Evolutionary conservation across 2,888 invertebrate genomes (phyloP).

Genomic region (Drosophila buzzatii): DNA sequence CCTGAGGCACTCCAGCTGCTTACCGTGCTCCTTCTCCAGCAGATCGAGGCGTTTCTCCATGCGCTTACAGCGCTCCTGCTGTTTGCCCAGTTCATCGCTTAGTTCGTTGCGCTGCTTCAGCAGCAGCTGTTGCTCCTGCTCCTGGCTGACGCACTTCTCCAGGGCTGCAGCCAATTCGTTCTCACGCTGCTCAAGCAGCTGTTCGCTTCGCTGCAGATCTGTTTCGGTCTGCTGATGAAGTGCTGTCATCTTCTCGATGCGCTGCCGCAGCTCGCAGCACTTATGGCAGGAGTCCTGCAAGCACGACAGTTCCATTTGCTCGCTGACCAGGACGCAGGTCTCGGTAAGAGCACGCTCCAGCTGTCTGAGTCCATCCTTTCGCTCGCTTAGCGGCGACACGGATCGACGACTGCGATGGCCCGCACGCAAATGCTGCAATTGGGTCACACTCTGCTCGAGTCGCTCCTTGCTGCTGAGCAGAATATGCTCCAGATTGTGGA

Average conservation of each 20-base stretch:
- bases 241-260: slow-evolving; percentile 86
- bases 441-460: slow-evolving; percentile 89
- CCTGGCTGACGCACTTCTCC: slow-evolving; percentile 83
- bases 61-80: slow-evolving; percentile 89
- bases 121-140: slow-evolving; percentile 83
- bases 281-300: slow-evolving; percentile 87
- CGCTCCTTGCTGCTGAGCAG: slow-evolving; percentile 89
- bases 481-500: slow-evolving; percentile 88
- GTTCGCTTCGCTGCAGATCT: slow-evolving; percentile 81
- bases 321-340: slow-evolving; percentile 86
- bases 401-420: slow-evolving; percentile 87
- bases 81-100: slow-evolving; percentile 87
- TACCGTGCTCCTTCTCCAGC: slow-evolving; percentile 93
- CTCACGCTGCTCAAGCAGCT: slow-evolving; percentile 83
- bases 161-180: slow-evolving; percentile 80
- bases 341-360: slow-evolving; percentile 89
- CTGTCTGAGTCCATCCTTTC: slow-evolving; percentile 88
- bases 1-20: slow-evolving; percentile 92
- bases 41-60: slow-evolving; percentile 90
- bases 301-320: slow-evolving; percentile 82
- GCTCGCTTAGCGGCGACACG: slow-evolving; percentile 89
- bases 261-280: slow-evolving; percentile 87
- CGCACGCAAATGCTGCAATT: slow-evolving; percentile 88
- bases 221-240: slow-evolving; percentile 83
- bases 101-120: slow-evolving; percentile 83